Conservation (phyloP, 2,888 invertebrate species). For the Malthinus seriepunctatus region DNA sequence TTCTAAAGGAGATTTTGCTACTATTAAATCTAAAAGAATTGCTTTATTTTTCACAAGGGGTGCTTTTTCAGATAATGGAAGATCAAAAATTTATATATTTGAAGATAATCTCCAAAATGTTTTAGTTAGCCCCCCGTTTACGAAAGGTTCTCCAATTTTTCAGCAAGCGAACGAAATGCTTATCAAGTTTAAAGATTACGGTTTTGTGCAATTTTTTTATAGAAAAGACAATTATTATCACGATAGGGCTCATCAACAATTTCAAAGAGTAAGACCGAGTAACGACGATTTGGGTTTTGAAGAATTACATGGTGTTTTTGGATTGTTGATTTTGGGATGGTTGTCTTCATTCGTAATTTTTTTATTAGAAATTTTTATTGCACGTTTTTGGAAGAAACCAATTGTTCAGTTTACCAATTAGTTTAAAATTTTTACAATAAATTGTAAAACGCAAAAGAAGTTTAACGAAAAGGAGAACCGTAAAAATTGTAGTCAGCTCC, state of each 20-base stretch:
- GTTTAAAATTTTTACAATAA: no score
- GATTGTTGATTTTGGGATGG: not conserved
- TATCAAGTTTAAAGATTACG: not conserved
- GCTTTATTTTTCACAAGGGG: not conserved
- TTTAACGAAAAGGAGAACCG: no score
- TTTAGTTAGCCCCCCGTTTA: not conserved
- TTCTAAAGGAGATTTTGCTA: not conserved
- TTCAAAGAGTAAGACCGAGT: not conserved
- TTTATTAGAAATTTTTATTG: not conserved
- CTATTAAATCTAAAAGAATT: not conserved
- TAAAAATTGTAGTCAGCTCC: no score
- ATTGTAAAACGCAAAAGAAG: no score
- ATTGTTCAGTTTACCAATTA: no score
- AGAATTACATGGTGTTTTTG: not conserved
- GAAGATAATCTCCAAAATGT: not conserved
- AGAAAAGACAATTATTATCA: not conserved
- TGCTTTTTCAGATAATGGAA: conserved; percentile 2
- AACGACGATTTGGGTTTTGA: not conserved
- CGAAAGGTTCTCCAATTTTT: conserved; percentile 1
- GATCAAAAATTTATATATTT: not conserved
- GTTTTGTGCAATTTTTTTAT: not conserved
- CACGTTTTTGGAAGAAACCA: no score
- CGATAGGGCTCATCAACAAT: not conserved
- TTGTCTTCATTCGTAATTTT: not conserved
- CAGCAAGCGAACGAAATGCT: not conserved